These are phyloP conservation scores for Spizella passerina DNA, from an alignment of 2,797 vertebrate species.

Conservation along the genomic window DNA sequence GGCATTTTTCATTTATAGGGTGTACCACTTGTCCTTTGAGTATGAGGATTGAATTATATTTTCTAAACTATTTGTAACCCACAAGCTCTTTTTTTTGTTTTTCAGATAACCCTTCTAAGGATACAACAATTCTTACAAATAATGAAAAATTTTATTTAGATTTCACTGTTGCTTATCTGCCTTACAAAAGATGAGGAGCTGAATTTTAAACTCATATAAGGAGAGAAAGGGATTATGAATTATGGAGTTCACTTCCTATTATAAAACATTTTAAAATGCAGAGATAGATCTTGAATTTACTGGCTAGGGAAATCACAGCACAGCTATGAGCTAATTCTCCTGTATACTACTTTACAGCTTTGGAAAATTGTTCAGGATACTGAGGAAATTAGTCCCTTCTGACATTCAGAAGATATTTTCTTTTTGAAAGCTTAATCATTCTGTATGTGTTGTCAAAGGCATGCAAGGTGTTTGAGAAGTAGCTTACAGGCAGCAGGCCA, in stretches of 20 bases:
- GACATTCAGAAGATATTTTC: neutral
- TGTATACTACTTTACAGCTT: neutral
- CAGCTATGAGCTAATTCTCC: constrained; percentile 8
- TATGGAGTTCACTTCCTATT: neutral
- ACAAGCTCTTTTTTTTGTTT: neutral
- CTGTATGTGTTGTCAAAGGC: fast-evolving
- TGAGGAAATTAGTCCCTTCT: neutral
- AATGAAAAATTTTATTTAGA: neutral
- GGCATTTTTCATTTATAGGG: neutral
- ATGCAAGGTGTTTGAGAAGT: neutral
- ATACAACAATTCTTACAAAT: neutral
- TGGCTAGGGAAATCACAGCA: constrained; percentile 35
- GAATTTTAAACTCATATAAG: neutral
- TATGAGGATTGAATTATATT: neutral
- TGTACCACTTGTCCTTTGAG: neutral
- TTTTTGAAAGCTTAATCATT: neutral
- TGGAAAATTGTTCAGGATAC: neutral
- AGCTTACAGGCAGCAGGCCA: neutral
- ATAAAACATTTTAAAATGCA: constrained; percentile 26
- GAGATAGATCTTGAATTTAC: neutral
- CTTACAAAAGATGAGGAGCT: neutral
- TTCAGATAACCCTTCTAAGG: neutral
- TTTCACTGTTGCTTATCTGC: neutral
- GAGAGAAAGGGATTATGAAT: neutral
- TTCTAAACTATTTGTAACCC: neutral